A percentile compares a stretch with the other conserved stretches of the same genome.
Conservation (phyloP, 2,797 vertebrate species). For the Odontamblyopus lacepedii region DNA sequence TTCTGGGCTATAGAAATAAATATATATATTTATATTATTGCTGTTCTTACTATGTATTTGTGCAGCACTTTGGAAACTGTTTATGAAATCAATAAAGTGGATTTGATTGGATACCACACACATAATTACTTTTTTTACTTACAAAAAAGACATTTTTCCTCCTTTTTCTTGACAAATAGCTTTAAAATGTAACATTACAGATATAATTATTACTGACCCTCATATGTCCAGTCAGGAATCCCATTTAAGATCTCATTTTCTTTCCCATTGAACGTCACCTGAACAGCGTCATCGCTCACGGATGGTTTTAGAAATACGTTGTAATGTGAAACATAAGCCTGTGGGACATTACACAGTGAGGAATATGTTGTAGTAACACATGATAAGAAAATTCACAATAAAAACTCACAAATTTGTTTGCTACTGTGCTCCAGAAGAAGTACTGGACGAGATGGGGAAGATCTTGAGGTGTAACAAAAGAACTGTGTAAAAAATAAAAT, state of each 20-base stretch:
- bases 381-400: no score
- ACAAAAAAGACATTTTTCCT: no score
- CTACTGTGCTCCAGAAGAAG: constrained; percentile 86
- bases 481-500: constrained; percentile 51
- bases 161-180: no score
- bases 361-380: background rate
- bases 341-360: constrained; percentile 18
- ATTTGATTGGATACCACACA: no score
- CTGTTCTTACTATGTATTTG: no score
- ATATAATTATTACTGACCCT: constrained; percentile 77
- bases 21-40: no score
- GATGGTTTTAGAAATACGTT: constrained; percentile 86
- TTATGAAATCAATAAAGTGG: no score
- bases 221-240: constrained; percentile 96
- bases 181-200: background rate
- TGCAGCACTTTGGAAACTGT: no score
- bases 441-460: constrained; percentile 87
- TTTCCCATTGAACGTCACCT: constrained; percentile 87
- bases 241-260: constrained; percentile 92
- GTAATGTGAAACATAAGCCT: constrained; percentile 90
- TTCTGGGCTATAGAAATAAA: no score
- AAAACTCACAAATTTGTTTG: constrained; percentile 87
- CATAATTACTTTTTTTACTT: no score
- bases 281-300: constrained; percentile 74
- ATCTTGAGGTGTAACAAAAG: constrained; percentile 79